Evolutionary conservation across 1,140 invertebrate genomes (phyloP).

Genomic region (Microvelia longipes): DNA sequence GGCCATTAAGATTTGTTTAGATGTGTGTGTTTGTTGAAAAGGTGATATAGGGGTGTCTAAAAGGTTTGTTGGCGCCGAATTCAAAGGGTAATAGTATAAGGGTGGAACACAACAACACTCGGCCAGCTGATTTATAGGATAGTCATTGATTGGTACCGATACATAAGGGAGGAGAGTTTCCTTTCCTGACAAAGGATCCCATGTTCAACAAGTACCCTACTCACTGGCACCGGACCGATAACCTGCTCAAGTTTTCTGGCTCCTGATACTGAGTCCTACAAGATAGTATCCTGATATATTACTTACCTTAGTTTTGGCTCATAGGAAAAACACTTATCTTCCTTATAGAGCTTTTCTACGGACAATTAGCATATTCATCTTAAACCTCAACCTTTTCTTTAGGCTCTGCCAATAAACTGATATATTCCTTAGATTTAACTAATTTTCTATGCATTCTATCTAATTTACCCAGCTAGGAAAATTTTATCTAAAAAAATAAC

Average conservation of each 20-base stretch:
- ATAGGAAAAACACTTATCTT: background rate
- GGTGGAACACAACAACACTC: background rate
- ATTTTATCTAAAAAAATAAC: no score
- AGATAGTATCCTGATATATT: background rate
- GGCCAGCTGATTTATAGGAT: background rate
- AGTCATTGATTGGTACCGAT: background rate
- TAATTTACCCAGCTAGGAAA: no score
- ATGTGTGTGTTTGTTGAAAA: background rate
- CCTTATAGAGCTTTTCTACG: background rate
- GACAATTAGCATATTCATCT: background rate
- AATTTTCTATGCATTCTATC: no score
- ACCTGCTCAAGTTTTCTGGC: no score
- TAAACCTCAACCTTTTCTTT: background rate
- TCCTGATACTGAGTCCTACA: background rate
- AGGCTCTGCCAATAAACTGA: no score
- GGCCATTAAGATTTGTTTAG: background rate
- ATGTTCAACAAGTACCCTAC: background rate
- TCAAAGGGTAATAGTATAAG: background rate
- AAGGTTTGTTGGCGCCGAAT: background rate
- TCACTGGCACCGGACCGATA: background rate
- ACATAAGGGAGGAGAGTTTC: background rate
- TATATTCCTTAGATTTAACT: no score
- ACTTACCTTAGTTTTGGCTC: background rate
- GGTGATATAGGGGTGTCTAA: background rate
- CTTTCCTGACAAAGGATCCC: background rate